Evolutionary conservation across 2,888 invertebrate species (phyloP).

Genomic region (Ophraella communa): DNA sequence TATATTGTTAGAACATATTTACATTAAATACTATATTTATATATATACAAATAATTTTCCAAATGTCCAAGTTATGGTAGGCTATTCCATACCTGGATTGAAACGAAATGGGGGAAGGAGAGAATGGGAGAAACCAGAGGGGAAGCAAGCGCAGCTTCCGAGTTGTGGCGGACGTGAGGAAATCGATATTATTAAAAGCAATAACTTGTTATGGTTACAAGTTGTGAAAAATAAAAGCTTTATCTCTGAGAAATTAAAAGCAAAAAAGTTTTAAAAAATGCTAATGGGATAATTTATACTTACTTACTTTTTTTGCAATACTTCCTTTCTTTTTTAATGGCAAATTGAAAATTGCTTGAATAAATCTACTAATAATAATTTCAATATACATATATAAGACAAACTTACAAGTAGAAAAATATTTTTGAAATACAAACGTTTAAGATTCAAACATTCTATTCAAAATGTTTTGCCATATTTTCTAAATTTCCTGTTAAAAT

Average conservation of each 20-base stretch:
- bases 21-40: no score
- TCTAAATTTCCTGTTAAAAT: no score
- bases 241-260: neutral
- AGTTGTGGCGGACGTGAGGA: conserved; percentile 31
- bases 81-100: neutral
- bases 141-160: conserved; percentile 52
- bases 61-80: neutral
- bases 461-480: no score
- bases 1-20: no score
- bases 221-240: neutral
- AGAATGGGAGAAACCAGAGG: conserved; percentile 24
- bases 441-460: no score
- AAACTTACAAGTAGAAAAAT: no score
- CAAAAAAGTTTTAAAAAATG: neutral
- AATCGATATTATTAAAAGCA: conserved; percentile 40
- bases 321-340: neutral
- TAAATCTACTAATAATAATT: no score
- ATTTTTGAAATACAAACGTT: no score
- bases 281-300: neutral
- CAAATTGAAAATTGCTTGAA: no score
- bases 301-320: neutral
- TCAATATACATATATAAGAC: no score
- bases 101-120: conserved; percentile 3
- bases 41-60: neutral
- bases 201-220: conserved; percentile 23